Conservation (phyloP, 2,888 invertebrate genomes). For the Boloria euphrosyne region DNA sequence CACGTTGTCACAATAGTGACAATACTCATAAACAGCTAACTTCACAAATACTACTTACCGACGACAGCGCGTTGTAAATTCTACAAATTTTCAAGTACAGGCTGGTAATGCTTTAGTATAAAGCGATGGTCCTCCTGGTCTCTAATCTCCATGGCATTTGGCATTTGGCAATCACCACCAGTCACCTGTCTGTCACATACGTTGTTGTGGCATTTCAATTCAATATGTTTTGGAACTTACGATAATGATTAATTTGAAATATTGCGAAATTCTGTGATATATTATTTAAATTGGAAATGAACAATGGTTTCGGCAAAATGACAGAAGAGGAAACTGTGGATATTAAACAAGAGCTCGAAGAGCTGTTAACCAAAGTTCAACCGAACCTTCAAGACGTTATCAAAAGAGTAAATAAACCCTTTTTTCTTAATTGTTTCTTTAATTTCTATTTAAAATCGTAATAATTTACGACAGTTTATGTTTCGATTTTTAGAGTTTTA, state of each 20-base stretch:
- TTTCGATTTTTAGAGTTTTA: slow-evolving; percentile 78
- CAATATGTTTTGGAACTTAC: slow-evolving; percentile 38
- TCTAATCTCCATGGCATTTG: too few species aligned
- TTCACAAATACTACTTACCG: too few species aligned
- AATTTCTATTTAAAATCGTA: neutral
- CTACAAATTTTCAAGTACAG: too few species aligned
- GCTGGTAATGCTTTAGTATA: too few species aligned
- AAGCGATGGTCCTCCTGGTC: too few species aligned
- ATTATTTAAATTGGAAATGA: slow-evolving; percentile 12
- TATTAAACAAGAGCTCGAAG: slow-evolving; percentile 75
- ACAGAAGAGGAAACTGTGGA: slow-evolving; percentile 44
- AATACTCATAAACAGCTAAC: too few species aligned
- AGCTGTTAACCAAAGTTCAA: slow-evolving; percentile 75
- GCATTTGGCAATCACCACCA: neutral
- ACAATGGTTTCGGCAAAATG: slow-evolving; percentile 34
- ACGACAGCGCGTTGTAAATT: too few species aligned
- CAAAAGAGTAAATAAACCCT: slow-evolving; percentile 76
- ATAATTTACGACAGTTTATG: neutral
- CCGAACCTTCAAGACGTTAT: slow-evolving; percentile 83
- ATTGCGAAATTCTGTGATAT: slow-evolving; percentile 10
- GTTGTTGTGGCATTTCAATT: slow-evolving; percentile 27
- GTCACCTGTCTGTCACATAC: slow-evolving; percentile 11
- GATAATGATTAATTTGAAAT: slow-evolving; percentile 14
- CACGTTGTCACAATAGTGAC: too few species aligned
- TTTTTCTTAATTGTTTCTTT: slow-evolving; percentile 14